Conservation (phyloP, 2,113 vertebrate species). For the Trematocara variabile region DNA sequence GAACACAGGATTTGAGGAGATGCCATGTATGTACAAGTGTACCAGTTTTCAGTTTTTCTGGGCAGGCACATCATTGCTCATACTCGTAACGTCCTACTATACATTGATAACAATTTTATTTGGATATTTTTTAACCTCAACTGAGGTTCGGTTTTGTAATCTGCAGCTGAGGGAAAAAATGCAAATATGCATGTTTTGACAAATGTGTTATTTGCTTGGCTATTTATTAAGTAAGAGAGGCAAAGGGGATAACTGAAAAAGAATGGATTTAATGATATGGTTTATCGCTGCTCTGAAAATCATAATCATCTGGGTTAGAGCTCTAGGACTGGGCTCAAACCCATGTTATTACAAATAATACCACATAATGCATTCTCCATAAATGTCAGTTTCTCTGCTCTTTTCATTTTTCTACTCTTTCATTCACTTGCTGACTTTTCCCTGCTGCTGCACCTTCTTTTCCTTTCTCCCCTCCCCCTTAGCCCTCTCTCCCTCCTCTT, state of each 20-base stretch:
- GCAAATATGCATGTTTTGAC: background rate
- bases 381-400: background rate
- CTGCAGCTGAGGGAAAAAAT: background rate
- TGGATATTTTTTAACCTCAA: background rate
- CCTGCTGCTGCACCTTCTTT: conserved; percentile 31
- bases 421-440: conserved; percentile 22
- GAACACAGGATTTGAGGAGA: background rate
- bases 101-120: background rate
- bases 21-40: background rate
- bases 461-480: conserved; percentile 35
- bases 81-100: background rate
- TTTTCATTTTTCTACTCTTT: background rate
- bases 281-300: background rate
- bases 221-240: background rate
- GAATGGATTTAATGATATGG: background rate
- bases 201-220: background rate
- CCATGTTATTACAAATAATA: background rate
- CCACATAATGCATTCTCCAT: background rate
- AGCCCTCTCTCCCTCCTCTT: conserved; percentile 36
- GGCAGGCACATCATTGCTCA: background rate
- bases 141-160: background rate
- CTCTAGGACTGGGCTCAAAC: background rate
- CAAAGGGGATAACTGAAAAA: background rate
- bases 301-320: background rate
- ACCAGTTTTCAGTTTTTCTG: background rate